These are phyloP conservation scores for Adrianichthys oophorus DNA, from an alignment of 2,797 vertebrate species.

Conservation along the genomic window DNA sequence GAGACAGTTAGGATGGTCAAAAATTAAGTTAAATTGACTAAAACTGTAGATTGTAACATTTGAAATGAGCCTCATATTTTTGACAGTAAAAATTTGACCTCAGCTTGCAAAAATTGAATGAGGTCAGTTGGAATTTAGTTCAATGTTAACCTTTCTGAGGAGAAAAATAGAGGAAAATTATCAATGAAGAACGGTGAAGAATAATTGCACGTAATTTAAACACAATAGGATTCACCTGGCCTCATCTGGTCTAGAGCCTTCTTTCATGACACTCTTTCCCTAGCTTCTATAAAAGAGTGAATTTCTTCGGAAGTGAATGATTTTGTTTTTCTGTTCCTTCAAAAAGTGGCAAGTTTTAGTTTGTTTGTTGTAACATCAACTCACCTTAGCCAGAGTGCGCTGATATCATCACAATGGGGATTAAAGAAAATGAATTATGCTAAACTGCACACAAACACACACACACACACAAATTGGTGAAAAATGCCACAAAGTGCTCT, in stretches of 20 bases:
- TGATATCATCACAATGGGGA: conserved; percentile 82
- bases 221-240: neutral
- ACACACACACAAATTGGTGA: too few relatives aligned
- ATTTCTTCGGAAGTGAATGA: neutral
- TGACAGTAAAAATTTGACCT: too few relatives aligned
- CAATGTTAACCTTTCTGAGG: too few relatives aligned
- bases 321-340: conserved; percentile 29
- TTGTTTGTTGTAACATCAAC: conserved; percentile 90
- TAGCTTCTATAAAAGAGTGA: neutral
- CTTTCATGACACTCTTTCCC: neutral
- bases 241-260: neutral
- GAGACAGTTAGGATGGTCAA: too few relatives aligned
- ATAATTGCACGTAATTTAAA: neutral
- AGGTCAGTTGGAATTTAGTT: too few relatives aligned
- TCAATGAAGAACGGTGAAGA: too few relatives aligned
- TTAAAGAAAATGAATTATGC: conserved; percentile 85
- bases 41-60: too few relatives aligned
- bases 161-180: too few relatives aligned
- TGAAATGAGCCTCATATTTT: too few relatives aligned
- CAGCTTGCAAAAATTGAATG: too few relatives aligned
- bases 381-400: conserved; percentile 82
- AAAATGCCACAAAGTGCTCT: too few relatives aligned
- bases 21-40: too few relatives aligned
- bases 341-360: conserved; percentile 89
- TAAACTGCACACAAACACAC: conserved; percentile 53